Conservation (phyloP, 2,797 vertebrate genomes). For the Alcedo atthis region DNA sequence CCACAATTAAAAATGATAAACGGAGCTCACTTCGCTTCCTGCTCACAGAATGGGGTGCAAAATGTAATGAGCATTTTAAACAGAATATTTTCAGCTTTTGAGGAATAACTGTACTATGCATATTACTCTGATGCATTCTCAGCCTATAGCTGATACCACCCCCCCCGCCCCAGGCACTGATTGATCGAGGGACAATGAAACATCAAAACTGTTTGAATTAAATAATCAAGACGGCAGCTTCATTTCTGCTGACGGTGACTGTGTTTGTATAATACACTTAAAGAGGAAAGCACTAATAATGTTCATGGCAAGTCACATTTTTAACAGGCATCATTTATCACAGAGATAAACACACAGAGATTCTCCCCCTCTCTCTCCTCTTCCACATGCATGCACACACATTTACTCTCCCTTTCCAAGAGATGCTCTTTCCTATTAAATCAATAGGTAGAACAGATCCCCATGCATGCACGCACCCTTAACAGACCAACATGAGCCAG, state of each 20-base stretch:
- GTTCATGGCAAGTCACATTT: neutral
- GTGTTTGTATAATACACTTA: neutral
- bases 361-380: neutral
- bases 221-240: conserved; percentile 20
- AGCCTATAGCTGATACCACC: conserved; percentile 6
- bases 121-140: neutral
- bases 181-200: conserved; percentile 19
- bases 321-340: conserved; percentile 44
- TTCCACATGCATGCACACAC: conserved; percentile 62
- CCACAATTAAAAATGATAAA: conserved; percentile 42
- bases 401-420: conserved; percentile 9
- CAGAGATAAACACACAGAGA: conserved; percentile 12
- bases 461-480: neutral
- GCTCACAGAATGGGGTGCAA: neutral
- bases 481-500: neutral
- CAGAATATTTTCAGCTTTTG: conserved; percentile 9
- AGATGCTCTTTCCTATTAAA: conserved; percentile 54
- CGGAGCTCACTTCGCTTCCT: neutral
- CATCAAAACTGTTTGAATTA: conserved; percentile 44
- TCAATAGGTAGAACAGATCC: conserved; percentile 35
- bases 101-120: neutral
- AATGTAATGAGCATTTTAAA: neutral
- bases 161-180: neutral
- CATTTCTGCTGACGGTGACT: conserved; percentile 17
- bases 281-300: neutral